Evolutionary conservation across 2,888 invertebrate genomes (phyloP).

Genomic region (Ormyrus labotus): DNA sequence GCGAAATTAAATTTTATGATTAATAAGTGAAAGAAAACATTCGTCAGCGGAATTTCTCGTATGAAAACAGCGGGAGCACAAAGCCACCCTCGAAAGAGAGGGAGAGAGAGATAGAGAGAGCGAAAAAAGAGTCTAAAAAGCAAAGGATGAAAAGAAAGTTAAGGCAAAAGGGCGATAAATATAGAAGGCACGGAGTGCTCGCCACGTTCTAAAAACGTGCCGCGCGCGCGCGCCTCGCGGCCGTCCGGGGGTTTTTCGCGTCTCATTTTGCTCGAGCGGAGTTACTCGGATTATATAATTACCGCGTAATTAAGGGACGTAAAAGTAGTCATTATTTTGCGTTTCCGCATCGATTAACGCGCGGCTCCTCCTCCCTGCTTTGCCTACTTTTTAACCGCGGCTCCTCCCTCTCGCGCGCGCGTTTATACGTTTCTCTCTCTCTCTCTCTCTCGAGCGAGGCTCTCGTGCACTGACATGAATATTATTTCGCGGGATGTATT

Average conservation of each 20-base stretch:
- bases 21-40: too few species aligned
- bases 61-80: too few species aligned
- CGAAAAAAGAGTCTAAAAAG: too few species aligned
- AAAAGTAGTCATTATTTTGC: slow-evolving; percentile 70
- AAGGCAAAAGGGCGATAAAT: slow-evolving; percentile 3
- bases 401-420: background rate
- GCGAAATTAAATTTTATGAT: too few species aligned
- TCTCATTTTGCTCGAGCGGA: slow-evolving; percentile 67
- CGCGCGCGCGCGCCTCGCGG: background rate
- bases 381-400: slow-evolving; percentile 18
- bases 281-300: slow-evolving; percentile 68
- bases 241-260: slow-evolving; percentile 47
- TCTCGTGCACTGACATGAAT: slow-evolving; percentile 59
- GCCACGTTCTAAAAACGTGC: background rate
- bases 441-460: background rate
- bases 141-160: background rate
- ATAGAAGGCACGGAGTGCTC: background rate
- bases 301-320: slow-evolving; percentile 70
- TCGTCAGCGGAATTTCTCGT: too few species aligned
- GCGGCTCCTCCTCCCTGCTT: slow-evolving; percentile 55
- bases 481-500: slow-evolving; percentile 48
- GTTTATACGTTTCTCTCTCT: too few species aligned
- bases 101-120: too few species aligned
- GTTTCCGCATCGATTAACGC: slow-evolving; percentile 66
- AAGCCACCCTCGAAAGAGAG: too few species aligned